These are phyloP conservation scores for Sitta europaea DNA, from an alignment of 2,113 vertebrate species.

Conservation along the genomic window DNA sequence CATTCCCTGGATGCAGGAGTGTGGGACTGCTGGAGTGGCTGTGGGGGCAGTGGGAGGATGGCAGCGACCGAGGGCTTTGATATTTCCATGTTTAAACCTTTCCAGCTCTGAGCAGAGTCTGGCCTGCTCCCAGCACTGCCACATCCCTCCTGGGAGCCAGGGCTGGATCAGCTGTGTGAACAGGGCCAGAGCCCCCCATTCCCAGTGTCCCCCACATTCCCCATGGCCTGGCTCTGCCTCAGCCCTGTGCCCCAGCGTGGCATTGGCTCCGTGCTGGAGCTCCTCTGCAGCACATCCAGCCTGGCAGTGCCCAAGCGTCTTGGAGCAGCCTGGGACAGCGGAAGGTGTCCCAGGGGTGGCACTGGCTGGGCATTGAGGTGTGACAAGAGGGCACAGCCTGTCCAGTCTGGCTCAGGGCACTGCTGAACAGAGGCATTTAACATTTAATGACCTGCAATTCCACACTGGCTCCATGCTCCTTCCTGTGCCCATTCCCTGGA, in stretches of 20 bases:
- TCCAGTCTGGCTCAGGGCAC: neutral
- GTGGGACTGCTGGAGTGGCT: neutral
- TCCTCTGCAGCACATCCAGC: neutral
- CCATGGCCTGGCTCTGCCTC: rapidly evolving
- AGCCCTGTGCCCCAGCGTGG: rapidly evolving
- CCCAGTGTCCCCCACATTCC: neutral
- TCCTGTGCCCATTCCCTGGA: neutral
- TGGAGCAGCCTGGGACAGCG: neutral
- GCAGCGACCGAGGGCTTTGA: rapidly evolving
- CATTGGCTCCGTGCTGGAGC: rapidly evolving
- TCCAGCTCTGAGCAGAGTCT: neutral
- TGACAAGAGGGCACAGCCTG: neutral
- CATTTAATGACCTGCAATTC: neutral
- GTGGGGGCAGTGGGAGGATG: neutral
- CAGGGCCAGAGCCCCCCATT: neutral
- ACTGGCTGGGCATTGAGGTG: neutral
- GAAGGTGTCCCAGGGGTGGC: neutral
- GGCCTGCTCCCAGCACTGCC: neutral
- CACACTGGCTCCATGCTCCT: neutral
- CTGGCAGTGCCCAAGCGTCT: neutral
- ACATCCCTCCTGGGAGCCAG: neutral
- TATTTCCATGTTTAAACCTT: neutral
- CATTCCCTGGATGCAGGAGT: neutral
- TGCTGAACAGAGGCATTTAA: neutral
- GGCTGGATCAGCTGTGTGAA: neutral